Percentiles rank a stretch among this genome's conserved stretches.
Conservation (phyloP, 2,113 vertebrate species). For the Dipodomys spectabilis region DNA sequence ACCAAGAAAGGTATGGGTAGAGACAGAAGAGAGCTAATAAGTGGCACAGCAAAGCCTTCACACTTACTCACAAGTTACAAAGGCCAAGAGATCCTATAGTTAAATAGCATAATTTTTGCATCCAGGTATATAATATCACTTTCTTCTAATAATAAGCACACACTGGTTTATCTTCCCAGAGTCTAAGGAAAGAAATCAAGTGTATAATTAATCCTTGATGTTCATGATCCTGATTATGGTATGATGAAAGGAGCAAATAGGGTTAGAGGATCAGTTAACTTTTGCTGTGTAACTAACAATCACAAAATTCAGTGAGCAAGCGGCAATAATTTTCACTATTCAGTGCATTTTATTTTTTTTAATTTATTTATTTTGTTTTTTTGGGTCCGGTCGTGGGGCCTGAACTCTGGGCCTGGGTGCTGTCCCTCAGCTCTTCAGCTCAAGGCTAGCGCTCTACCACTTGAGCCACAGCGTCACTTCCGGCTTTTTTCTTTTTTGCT, state of each 20-base stretch:
- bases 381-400: no score
- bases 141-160: not conserved
- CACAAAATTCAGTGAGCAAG: not conserved
- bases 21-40: not conserved
- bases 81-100: not conserved
- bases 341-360: not conserved
- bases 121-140: not conserved
- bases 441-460: no score
- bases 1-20: not conserved
- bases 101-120: not conserved
- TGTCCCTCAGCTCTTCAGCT: no score
- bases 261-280: not conserved
- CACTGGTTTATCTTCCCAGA: not conserved
- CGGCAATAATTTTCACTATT: not conserved
- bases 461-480: no score
- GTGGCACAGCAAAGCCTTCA: not conserved
- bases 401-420: no score
- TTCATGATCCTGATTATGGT: not conserved
- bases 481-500: no score
- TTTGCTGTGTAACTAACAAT: conserved; percentile 3
- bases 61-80: not conserved
- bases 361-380: no score
- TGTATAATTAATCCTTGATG: not conserved
- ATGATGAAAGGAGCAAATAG: not conserved
- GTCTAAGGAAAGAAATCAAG: not conserved